phyloP scores from a whole-genome alignment of 2,113 vertebrate genomes.

The Muscicapa adusta region DNA sequence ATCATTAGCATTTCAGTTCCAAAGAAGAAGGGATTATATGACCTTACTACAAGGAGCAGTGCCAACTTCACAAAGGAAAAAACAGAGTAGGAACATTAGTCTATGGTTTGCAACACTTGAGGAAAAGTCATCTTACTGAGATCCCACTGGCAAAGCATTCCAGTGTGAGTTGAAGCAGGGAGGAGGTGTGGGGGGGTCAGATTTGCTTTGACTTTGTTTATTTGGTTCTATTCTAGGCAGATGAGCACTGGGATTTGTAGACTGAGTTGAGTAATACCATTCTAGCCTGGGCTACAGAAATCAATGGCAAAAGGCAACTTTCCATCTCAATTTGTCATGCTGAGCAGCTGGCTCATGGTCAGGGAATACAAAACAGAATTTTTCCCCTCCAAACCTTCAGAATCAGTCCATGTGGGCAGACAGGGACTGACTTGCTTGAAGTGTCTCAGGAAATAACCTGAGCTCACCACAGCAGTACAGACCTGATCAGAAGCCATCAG shows the following conservation, averaged over 20 bases:
- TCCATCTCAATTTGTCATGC: background rate
- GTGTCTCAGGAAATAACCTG: background rate
- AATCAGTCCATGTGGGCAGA: background rate
- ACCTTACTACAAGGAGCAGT: background rate
- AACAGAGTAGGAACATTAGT: background rate
- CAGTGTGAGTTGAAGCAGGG: background rate
- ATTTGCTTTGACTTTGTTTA: constrained; percentile 58
- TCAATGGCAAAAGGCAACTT: constrained; percentile 14
- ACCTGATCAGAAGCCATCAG: background rate
- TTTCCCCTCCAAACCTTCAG: background rate
- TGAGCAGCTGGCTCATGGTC: background rate
- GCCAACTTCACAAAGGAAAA: background rate
- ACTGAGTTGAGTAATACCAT: constrained; percentile 25
- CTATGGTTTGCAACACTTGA: background rate
- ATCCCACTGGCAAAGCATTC: constrained; percentile 6
- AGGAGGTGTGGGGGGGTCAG: background rate
- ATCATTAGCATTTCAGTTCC: background rate
- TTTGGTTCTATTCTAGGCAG: constrained; percentile 29
- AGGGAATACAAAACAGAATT: background rate
- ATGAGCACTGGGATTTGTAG: constrained; percentile 30
- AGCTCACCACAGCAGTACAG: background rate
- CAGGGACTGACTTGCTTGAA: background rate
- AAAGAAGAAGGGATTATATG: background rate
- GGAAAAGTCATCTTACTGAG: background rate
- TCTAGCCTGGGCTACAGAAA: background rate